These are phyloP conservation scores for Thereva unica DNA, from an alignment of 2,888 invertebrate genomes.

Conservation along the genomic window DNA sequence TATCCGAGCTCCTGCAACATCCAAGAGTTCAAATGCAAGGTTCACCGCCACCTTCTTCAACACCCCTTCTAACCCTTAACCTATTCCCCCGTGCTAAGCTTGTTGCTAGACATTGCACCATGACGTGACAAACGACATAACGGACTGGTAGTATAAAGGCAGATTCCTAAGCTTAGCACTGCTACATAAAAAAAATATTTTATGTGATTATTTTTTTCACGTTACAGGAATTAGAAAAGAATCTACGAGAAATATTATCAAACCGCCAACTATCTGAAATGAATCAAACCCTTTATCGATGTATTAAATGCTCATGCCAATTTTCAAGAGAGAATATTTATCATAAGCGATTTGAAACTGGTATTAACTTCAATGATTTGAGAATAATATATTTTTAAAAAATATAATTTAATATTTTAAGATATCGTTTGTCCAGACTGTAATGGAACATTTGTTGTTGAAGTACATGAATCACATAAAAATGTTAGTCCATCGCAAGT, in stretches of 20 bases:
- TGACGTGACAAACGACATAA: no score
- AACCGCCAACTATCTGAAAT: slow-evolving; percentile 59
- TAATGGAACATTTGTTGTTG: slow-evolving; percentile 63
- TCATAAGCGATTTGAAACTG: slow-evolving; percentile 43
- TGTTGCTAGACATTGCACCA: no score
- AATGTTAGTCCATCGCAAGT: slow-evolving; percentile 44
- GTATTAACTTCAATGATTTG: slow-evolving; percentile 43
- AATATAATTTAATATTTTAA: slow-evolving; percentile 37
- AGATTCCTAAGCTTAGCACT: no score
- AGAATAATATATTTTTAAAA: background rate
- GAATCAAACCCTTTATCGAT: slow-evolving; percentile 61
- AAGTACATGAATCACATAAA: slow-evolving; percentile 48
- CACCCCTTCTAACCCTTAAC: no score
- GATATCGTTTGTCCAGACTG: slow-evolving; percentile 63
- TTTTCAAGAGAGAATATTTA: slow-evolving; percentile 61
- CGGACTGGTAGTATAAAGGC: no score
- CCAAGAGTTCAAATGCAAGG: no score
- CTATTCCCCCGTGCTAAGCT: no score
- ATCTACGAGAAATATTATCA: slow-evolving; percentile 59
- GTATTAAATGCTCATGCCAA: slow-evolving; percentile 67
- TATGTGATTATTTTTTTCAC: no score
- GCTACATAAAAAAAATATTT: no score
- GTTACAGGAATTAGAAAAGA: slow-evolving; percentile 59
- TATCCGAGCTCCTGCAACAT: no score
- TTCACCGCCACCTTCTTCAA: no score